Evolutionary conservation across 1,140 invertebrate genomes (phyloP).

Genomic region (Rhagoletis pomonella): DNA sequence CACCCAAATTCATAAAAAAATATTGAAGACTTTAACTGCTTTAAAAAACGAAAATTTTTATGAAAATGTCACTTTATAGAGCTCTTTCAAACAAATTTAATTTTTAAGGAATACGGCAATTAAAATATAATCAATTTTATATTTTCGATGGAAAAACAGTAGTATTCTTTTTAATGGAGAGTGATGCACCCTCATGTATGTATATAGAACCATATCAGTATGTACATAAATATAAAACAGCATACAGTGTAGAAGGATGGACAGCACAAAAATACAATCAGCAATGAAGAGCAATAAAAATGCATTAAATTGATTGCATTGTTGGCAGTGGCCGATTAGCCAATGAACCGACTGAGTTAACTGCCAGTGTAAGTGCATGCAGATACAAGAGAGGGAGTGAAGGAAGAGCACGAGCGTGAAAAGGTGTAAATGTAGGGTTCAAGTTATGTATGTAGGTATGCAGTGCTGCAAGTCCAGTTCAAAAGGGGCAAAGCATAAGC

Average conservation of each 20-base stretch:
- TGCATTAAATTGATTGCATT: slow-evolving; percentile 52
- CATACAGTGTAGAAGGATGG: neutral
- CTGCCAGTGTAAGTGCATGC: neutral
- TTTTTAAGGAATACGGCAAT: too few relatives aligned
- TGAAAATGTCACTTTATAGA: too few relatives aligned
- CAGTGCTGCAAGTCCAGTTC: neutral
- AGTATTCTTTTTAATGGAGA: too few relatives aligned
- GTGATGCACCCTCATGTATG: too few relatives aligned
- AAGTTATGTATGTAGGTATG: neutral
- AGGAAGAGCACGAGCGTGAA: neutral
- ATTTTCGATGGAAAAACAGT: too few relatives aligned
- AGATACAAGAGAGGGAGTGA: too few relatives aligned
- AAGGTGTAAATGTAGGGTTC: neutral
- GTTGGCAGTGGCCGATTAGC: slow-evolving; percentile 49
- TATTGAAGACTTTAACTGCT: too few relatives aligned
- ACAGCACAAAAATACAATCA: neutral
- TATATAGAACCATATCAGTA: neutral
- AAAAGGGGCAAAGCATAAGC: neutral
- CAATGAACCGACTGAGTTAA: neutral
- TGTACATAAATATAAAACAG: neutral
- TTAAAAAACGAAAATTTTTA: too few relatives aligned
- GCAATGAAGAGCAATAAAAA: slow-evolving; percentile 45
- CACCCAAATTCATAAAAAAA: too few relatives aligned
- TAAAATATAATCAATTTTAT: too few relatives aligned
- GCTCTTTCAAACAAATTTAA: too few relatives aligned